These are phyloP conservation scores for Lepidochitona cinerea DNA, from an alignment of 2,888 invertebrate genomes.

Conservation along the genomic window DNA sequence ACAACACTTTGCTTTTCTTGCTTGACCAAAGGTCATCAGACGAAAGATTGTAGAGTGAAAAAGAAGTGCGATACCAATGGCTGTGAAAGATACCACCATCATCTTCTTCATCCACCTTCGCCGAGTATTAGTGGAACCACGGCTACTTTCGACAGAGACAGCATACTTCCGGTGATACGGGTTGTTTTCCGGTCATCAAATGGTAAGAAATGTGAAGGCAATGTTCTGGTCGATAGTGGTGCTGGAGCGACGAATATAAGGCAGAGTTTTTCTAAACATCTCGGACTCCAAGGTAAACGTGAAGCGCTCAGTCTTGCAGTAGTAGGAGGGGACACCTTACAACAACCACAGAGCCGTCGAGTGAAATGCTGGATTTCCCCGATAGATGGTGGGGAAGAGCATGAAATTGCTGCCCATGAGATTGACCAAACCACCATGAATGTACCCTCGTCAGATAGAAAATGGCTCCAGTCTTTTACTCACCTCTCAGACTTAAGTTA, in stretches of 20 bases:
- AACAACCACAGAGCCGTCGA: not conserved
- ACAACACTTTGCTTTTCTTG: conserved; percentile 14
- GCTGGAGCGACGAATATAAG: conserved; percentile 17
- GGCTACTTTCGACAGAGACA: conserved; percentile 5
- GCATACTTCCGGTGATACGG: too few species aligned
- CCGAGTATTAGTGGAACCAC: not conserved
- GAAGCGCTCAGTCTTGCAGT: not conserved
- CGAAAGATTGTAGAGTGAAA: conserved; percentile 7
- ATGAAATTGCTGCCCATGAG: conserved; percentile 14
- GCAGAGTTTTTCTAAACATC: conserved; percentile 11
- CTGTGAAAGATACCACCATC: too few species aligned
- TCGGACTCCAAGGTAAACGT: conserved; percentile 12
- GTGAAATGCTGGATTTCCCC: conserved; percentile 11
- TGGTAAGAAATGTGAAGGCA: conserved; percentile 12
- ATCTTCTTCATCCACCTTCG: conserved; percentile 6
- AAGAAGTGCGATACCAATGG: conserved; percentile 1
- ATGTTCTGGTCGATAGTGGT: conserved; percentile 13
- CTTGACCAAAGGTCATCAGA: not conserved
- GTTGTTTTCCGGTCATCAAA: conserved; percentile 11
- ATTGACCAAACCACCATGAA: conserved; percentile 13
- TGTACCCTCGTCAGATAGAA: conserved; percentile 10
- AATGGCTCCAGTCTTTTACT: not conserved
- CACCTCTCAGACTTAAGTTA: not conserved
- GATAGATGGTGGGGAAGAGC: conserved; percentile 7
- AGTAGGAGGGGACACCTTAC: conserved; percentile 1